phyloP scores from a whole-genome alignment of 2,888 invertebrate genomes.

The Parthenolecanium corni region DNA sequence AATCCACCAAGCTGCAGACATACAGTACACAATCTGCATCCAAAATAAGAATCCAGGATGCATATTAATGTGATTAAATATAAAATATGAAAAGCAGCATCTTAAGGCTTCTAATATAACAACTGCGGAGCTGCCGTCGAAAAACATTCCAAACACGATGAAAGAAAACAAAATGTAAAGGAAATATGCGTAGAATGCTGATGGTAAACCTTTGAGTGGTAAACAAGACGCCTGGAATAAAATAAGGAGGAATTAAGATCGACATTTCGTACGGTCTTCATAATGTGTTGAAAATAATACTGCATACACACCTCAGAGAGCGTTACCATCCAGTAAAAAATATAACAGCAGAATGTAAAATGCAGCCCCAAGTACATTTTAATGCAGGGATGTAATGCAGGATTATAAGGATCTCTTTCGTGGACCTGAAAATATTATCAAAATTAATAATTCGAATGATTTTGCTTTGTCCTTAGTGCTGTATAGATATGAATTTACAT shows the following conservation, averaged over 20 bases:
- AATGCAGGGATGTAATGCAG: conserved; percentile 53
- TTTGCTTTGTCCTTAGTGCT: background rate
- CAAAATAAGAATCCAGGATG: too few relatives aligned
- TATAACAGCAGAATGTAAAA: conserved; percentile 52
- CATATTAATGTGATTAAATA: background rate
- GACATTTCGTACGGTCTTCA: background rate
- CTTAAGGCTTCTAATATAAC: conserved; percentile 52
- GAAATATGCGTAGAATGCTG: conserved; percentile 45
- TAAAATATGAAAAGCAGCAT: conserved; percentile 45
- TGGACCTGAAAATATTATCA: conserved; percentile 43
- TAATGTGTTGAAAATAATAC: background rate
- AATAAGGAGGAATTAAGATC: background rate
- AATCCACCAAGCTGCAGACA: too few relatives aligned
- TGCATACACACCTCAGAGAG: background rate
- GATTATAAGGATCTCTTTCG: conserved; percentile 54
- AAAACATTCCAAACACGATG: conserved; percentile 57
- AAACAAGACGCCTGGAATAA: background rate
- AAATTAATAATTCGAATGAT: background rate
- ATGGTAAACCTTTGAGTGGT: conserved; percentile 42
- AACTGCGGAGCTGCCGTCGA: conserved; percentile 53
- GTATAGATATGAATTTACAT: conserved; percentile 45
- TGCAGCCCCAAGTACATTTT: conserved; percentile 55
- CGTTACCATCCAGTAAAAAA: conserved; percentile 43
- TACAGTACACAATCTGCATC: too few relatives aligned
- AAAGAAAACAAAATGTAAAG: conserved; percentile 54